Evolutionary conservation across 53 echinoderm and acorn worm species (phyloP), one percentile per base, ranked within the genome.

Genomic region (Luidia sarsii): DNA sequence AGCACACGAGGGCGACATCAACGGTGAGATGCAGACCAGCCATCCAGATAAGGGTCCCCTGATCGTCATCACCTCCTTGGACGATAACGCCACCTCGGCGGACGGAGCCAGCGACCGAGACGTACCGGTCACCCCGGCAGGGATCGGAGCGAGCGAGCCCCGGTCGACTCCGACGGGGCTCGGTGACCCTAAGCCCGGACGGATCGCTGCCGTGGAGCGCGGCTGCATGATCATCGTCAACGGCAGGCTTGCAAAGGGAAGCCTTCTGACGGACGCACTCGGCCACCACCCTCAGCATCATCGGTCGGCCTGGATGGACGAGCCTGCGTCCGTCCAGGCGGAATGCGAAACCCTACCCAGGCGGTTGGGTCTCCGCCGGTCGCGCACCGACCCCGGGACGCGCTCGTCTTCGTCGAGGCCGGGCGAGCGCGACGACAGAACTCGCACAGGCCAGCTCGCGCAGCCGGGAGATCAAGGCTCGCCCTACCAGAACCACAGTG

Each of bases 151-250:
- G 5, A 28, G 28, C 24, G 25, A 28, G 5, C 5, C 4, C 10
- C 10, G 57, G 57, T 7, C 4, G 57, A 0, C 10, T 24, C 57
- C 24, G 2, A n/a, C 23, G 27, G 10, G 1, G 2, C 23, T 7
- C 23, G 11, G 24, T 7, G 23, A 7, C 28, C 24, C 57, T 11
- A 23, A 11, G 4, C 3, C 23, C 10, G 9, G 27, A 57, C 39
- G 45, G 21, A 68, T 27, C 22, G 28, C 68, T 23, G 68, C 68
- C 25, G 68, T 46, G 19, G 45, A 16, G 68, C 45, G 30, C 14
- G 68, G 68, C 43, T 68, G 68, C 24, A 68, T 68, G 68, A 68
- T 68, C 46, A 68, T 68, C 68, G 68, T 68, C 68, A 68, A 68
- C 68, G 68, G 68, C 1, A 68, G 46, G 29, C 68, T 68, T 5